Conservation (phyloP, 2,797 vertebrate genomes). For the Ctenopoma kingsleyae region DNA sequence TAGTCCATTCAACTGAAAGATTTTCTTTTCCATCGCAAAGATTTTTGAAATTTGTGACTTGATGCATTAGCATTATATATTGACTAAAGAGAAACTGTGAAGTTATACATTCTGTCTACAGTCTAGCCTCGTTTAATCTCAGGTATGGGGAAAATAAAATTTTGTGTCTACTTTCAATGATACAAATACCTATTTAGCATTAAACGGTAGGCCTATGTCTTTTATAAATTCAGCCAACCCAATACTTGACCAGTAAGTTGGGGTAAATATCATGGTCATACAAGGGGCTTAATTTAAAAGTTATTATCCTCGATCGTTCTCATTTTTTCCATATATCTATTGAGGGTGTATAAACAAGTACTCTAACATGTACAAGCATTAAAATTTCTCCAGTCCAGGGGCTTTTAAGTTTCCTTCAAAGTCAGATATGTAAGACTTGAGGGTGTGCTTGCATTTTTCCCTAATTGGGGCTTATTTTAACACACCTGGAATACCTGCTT, state of each 20-base stretch:
- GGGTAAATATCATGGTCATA: not conserved
- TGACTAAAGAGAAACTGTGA: not conserved
- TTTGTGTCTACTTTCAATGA: not conserved
- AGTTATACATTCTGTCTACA: not conserved
- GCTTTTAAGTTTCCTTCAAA: conserved; percentile 64
- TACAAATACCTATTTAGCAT: not conserved
- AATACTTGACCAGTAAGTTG: conserved; percentile 1
- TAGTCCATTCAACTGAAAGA: not conserved
- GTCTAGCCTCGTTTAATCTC: not conserved
- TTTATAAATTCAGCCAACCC: not conserved
- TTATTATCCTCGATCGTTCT: not conserved
- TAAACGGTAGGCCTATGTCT: not conserved
- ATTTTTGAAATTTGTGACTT: conserved; percentile 6
- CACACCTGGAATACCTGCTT: conserved; percentile 82
- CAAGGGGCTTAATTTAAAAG: conserved; percentile 2
- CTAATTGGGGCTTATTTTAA: conserved; percentile 80
- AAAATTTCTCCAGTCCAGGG: conserved; percentile 33
- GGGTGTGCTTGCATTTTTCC: conserved; percentile 74
- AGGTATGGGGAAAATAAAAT: not conserved
- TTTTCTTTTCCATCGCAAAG: not conserved
- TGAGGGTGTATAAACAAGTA: conserved; percentile 19
- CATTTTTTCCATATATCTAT: conserved; percentile 24
- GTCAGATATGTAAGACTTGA: conserved; percentile 61
- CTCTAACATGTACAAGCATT: conserved; percentile 24
- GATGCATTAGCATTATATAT: conserved; percentile 1